A percentile compares a stretch with the other conserved stretches of the same genome.
Evolutionary conservation across 1,140 invertebrate genomes (phyloP).

Genomic region (Plectus sambesii): DNA sequence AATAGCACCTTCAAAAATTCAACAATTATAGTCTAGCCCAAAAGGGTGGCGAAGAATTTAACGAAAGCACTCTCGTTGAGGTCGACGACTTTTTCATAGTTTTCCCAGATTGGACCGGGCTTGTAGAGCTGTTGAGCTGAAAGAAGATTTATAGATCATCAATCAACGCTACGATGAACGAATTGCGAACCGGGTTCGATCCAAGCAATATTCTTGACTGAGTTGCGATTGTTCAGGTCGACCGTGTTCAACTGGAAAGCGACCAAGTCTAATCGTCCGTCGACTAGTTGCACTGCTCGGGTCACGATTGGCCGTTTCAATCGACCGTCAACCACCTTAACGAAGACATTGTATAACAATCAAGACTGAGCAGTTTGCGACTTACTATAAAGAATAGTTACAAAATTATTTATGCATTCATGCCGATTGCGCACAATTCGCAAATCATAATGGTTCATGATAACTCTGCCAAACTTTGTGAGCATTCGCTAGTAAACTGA

Average conservation of each 20-base stretch:
- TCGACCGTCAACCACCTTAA: too few relatives aligned
- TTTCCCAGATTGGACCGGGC: constrained; percentile 30
- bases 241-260: constrained; percentile 38
- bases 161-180: neutral
- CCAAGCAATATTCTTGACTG: constrained; percentile 40
- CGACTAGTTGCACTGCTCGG: constrained; percentile 35
- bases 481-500: too few relatives aligned
- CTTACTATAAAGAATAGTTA: too few relatives aligned
- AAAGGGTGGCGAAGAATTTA: too few relatives aligned
- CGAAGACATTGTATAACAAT: too few relatives aligned
- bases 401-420: too few relatives aligned
- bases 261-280: constrained; percentile 38
- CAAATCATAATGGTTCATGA: too few relatives aligned
- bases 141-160: constrained; percentile 9
- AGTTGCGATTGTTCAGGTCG: constrained; percentile 20
- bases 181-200: constrained; percentile 30
- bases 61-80: constrained; percentile 33
- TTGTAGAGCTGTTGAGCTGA: constrained; percentile 36
- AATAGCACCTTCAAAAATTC: too few relatives aligned
- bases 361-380: too few relatives aligned
- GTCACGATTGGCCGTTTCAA: constrained; percentile 26
- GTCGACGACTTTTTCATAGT: constrained; percentile 30
- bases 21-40: too few relatives aligned
- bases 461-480: too few relatives aligned
- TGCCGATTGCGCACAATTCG: too few relatives aligned